A percentile compares a stretch with the other conserved stretches of the same genome.
These are phyloP conservation scores for Caenorhabditis sinica DNA, from an alignment of 2,888 invertebrate species.

Conservation along the genomic window DNA sequence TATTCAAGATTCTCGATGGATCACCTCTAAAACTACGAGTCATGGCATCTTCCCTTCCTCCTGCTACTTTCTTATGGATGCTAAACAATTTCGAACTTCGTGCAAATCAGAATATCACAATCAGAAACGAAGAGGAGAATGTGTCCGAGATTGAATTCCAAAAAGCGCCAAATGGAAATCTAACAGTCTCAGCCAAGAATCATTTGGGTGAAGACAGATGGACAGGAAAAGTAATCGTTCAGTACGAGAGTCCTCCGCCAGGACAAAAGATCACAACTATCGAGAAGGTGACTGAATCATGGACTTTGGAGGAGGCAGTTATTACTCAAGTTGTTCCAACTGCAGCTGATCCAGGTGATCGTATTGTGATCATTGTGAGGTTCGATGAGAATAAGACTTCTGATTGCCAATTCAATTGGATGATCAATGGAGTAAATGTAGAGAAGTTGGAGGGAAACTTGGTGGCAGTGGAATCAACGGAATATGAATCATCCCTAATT, in stretches of 20 bases:
- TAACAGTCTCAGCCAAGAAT: conserved; percentile 79
- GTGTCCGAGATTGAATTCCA: conserved; percentile 71
- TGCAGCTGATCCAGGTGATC: conserved; percentile 58
- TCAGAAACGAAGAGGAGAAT: conserved; percentile 68
- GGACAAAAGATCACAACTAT: conserved; percentile 34
- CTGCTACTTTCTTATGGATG: conserved; percentile 80
- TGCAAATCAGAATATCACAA: conserved; percentile 64
- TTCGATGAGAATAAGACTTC: conserved; percentile 74
- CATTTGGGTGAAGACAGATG: conserved; percentile 75
- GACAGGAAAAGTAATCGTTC: conserved; percentile 77
- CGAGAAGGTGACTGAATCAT: conserved; percentile 48
- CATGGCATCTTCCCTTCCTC: conserved; percentile 78
- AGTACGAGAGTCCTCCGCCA: conserved; percentile 64
- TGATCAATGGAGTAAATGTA: conserved; percentile 72
- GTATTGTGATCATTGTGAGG: conserved; percentile 71
- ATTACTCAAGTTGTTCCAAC: conserved; percentile 74
- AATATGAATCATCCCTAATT: conserved; percentile 72
- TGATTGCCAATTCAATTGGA: conserved; percentile 78
- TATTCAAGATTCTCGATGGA: conserved; percentile 65
- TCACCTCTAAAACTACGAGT: conserved; percentile 72
- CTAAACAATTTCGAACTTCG: conserved; percentile 81
- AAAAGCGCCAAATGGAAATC: conserved; percentile 72
- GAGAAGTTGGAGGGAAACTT: conserved; percentile 57
- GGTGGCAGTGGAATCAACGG: conserved; percentile 73
- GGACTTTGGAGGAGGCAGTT: conserved; percentile 63